Base-by-base conservation (phyloP, 2,797 vertebrate genomes). In the Hafferia zeledoni region DNA sequence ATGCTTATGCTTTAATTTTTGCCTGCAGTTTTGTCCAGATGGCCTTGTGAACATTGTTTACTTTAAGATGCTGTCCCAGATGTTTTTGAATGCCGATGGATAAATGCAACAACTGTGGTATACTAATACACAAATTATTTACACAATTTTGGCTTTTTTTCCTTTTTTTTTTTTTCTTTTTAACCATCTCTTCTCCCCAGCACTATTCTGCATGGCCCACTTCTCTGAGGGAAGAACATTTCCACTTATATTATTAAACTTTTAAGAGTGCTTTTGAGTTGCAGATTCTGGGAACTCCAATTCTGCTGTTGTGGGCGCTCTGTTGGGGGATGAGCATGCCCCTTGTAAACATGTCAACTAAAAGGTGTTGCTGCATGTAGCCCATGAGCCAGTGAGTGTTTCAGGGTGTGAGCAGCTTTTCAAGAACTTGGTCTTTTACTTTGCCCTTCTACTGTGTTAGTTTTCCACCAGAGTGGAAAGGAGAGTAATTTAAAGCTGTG, bases 11-110 rank as follows among this genome's bases (percentile, higher is more conserved):
- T 98, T 98, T 98, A 97, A 97, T 98, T 98, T 98, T 98, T 98
- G 98, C 98, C 98, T 97, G 97, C 98, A 98, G 98, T 98, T 98
- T 98, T 98, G 98, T 98, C 98, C 99, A 99, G 99, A 99, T 99
- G 99, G 99, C 98, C 97, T 98, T 98, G 97, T 99, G 98, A 99
- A 99, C 98, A 99, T 99, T 99, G 98, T 99, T 99, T 99, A 99
- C 99, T 98, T 99, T 99, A 98, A 98, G 98, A 98, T 98, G 98
- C 96, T 97, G 98, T 98, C 98, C 99, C 99, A 99, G 99, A 99
- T 99, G 99, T 98, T 98, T 97, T 96, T 96, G 95, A 97, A 98
- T 98, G 97, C 95, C 97, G 87, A 97, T 97, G 97, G 96, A 97
- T 95, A 97, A 97, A 97, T 95, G 95, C 96, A 97, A 96, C 97